Base-by-base conservation (phyloP, 2,888 invertebrate genomes). In the Corythucha ciliata region DNA sequence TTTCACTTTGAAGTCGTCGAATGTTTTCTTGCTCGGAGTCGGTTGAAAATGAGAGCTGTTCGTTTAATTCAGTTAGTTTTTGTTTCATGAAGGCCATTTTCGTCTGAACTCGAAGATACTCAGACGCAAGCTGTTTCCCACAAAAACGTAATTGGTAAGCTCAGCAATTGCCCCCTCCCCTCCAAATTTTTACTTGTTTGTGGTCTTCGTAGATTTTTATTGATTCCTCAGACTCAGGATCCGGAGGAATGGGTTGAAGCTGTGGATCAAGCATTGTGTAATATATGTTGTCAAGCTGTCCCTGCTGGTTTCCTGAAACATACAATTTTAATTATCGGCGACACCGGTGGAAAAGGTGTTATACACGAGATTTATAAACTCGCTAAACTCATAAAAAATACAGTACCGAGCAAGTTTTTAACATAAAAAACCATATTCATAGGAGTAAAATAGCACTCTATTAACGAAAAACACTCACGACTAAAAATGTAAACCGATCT, bases 131-230 rank as follows among this genome's bases (percentile, higher is more conserved):
- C 70, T 86, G 76, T 26, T 59, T 59, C 34, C 57, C 45, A 59
- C 33, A 48, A 50, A 33, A 59, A 46, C 21, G 18, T 29, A 20
- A 39, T 25, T n/a, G 16, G 33, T 6, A 18, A 40, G 8, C 12
- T 16, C 29, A 12, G 7, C 18, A 32, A 26, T 45, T 16, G 10
- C 18, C 12, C 14, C 14, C 3, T n/a, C 32, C 29, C 25, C 14
- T 27, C 21, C n/a, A 29, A 29, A 29, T 36, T 18, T 40, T 48
- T 57, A 70, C 69, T 62, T 65, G 62, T 65, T 85, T 86, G 67
- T 93, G 92, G 63, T 91, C 86, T 59, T 90, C 81, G 66, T 85
- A 93, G 63, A 93, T 84, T 59, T 81, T 75, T 67, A 85, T 77
- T 47, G 92, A 93, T 67, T 84, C 79, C 16, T 80, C 78, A 58